Evolutionary conservation across 2,888 invertebrate species (phyloP), one percentile per base, ranked within the genome.

Genomic region (Melanchra persicariae): DNA sequence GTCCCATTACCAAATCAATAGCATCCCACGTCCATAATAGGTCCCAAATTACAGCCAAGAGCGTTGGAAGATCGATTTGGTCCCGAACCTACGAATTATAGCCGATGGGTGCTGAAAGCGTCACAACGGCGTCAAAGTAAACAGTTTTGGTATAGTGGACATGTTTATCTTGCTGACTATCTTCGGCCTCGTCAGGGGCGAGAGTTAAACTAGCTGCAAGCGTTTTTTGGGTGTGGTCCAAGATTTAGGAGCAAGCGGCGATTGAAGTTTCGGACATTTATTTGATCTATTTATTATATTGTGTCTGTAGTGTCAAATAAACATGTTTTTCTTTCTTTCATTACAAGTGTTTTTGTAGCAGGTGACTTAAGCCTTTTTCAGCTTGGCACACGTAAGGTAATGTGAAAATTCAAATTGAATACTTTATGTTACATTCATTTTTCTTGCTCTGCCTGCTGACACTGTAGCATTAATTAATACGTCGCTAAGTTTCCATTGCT

Each of bases 141-240:
- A 89, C 86, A 88, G 84, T 81, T 82, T 73, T 77, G 80, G 63
- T 70, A 71, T 74, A 82, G 81, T 83, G 78, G 78, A 85, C 67
- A 77, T 82, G 85, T 86, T 88, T 91, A 91, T 90, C 90, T 82
- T 80, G 87, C 83, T 78, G 84, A 80, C 54, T 72, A 90, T 92
- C 91, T 91, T 74, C 78, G 77, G 86, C 87, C 89, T 87, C 87
- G 85, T 89, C 89, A 86, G 85, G 85, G 90, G 88, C 82, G 88
- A 85, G 78, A 78, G 84, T 61, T 52, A 77, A 76, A 77, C 79
- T 84, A 49, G 84, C 77, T 84, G 65, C 64, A 65, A 81, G 82
- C 83, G 57, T 70, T 60, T 24, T 67, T 63, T n/a, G n/a, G 43
- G 70, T 67, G 43, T 73, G 82, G 84, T 59, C 9, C 64, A 85